Evolutionary conservation across 2,888 invertebrate species (phyloP), one percentile per base, ranked within the genome.

Genomic region (Drosophila mayaguana): DNA sequence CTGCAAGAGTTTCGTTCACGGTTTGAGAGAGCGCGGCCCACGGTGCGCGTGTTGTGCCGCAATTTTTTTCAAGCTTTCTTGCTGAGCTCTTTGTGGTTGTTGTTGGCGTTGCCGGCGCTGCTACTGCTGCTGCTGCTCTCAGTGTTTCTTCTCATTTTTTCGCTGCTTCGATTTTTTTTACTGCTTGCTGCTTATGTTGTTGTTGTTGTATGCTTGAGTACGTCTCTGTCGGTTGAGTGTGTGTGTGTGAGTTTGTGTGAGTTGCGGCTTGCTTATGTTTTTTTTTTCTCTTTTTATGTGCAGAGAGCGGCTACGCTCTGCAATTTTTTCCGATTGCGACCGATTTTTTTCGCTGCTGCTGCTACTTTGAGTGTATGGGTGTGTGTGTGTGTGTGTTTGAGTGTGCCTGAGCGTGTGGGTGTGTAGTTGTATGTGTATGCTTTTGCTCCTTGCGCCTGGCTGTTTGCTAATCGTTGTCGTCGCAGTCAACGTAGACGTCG

Each of bases 381-480:
- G 77, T 72, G 62, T 75, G 66, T 57, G 45, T 73, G 69, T 50
- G 50, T 32, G 18, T 34, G 51, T 20, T 43, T 25, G 38, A 3
- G 53, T 25, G 70, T 67, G 68, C n/a, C 38, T 38, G 38, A 38
- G 38, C 38, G 38, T n/a, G 38, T 38, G 38, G 38, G 38, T 75
- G 71, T 71, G 64, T 66, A 68, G 66, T 68, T 72, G 60, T 75
- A 65, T 63, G 68, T 65, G 55, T 68, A 45, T 85, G 75, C 81
- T 82, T 75, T 75, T 82, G 85, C 90, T 90, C 90, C 90, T 88
- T 89, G 88, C 83, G 72, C 80, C 78, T 84, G 79, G 72, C 72
- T 81, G 82, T 82, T 83, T 92, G 91, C 91, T 91, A 92, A 92
- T 92, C 90, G 87, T 88, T 88, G 90, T 87, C 89, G 87, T 90